Base-by-base conservation (phyloP, 1,140 invertebrate genomes). In the Aphaenogaster floridana region DNA sequence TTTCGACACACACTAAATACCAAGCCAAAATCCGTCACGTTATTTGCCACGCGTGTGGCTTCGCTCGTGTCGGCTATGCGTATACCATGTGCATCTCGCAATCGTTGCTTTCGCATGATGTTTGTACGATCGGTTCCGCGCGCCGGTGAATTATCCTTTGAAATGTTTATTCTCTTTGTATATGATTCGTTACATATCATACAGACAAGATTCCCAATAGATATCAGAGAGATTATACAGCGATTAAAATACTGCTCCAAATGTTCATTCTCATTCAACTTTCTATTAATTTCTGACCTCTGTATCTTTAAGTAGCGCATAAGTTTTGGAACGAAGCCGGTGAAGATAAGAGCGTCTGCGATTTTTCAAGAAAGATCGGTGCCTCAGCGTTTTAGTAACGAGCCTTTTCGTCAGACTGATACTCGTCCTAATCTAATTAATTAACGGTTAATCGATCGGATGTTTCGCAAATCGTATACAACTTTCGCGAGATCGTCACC, bases 1-100 rank as follows among this genome's bases (percentile, higher is more conserved):
- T 93, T 93, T 91, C 85, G 85, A 91, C 74, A 89, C 81, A 81
- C 87, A 86, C 81, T 61, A 85, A 84, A 89, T 86, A 80, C 63
- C 68, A 80, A 86, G 81, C 86, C 66, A 88, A 89, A 28, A 83
- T 91, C 86, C 89, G 89, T 88, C 89, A 89, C 28, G 68, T 84
- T 61, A 83, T 54, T 72, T 36, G 80, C 28, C 80, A 39, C 34
- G 36, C 66, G 64, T 21, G 64, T n/a, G 76, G 45, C n/a, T 28
- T 66, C 59, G 61, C 48, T 68, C 63, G 78, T 83, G 50, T 83
- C 80, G 66, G 39, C 21, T 83, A 36, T 61, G 17, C n/a, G 48
- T 69, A 34, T 54, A 59, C 66, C 15, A 54, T 54, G 48, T 42
- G 52, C 39, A 59, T 61, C 68, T 83, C 54, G 68, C 39, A 57